A percentile compares a stretch with the other conserved stretches of the same genome.
These are phyloP conservation scores for Dasyprocta punctata DNA, from an alignment of 2,113 vertebrate genomes.

Conservation along the genomic window DNA sequence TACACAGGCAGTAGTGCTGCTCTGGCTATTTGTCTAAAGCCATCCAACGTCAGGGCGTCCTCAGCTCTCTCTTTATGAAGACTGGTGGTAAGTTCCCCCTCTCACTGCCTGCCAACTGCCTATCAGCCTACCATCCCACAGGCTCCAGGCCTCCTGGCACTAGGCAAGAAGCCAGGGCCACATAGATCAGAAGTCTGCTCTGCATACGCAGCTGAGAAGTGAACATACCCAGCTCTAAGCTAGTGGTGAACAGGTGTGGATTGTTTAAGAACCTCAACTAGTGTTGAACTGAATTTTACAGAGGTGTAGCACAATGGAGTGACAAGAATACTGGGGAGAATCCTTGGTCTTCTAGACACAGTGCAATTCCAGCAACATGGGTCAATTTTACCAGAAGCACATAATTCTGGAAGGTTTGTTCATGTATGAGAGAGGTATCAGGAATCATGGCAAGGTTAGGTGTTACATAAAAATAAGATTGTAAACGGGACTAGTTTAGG, in stretches of 20 bases:
- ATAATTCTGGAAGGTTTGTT: background rate
- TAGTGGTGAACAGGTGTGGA: background rate
- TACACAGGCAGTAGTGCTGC: background rate
- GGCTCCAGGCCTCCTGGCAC: background rate
- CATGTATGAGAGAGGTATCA: background rate
- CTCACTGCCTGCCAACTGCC: background rate
- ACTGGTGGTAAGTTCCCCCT: conserved; percentile 48
- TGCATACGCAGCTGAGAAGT: background rate
- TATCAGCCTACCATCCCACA: background rate
- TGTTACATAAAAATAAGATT: background rate
- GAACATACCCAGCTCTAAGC: background rate
- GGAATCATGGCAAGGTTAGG: background rate
- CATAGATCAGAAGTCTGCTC: fast-evolving
- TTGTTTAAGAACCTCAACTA: background rate
- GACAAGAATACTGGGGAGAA: background rate
- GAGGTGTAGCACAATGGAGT: background rate
- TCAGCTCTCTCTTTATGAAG: conserved; percentile 47
- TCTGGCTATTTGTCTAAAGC: conserved; percentile 33
- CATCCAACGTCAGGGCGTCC: conserved; percentile 60
- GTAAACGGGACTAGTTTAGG: background rate
- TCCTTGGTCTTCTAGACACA: background rate
- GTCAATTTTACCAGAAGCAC: background rate
- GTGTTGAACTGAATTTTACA: background rate
- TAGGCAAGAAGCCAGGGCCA: background rate
- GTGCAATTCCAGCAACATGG: background rate